Conservation (phyloP, 2,888 invertebrate species). For the Electrophaes corylata region DNA sequence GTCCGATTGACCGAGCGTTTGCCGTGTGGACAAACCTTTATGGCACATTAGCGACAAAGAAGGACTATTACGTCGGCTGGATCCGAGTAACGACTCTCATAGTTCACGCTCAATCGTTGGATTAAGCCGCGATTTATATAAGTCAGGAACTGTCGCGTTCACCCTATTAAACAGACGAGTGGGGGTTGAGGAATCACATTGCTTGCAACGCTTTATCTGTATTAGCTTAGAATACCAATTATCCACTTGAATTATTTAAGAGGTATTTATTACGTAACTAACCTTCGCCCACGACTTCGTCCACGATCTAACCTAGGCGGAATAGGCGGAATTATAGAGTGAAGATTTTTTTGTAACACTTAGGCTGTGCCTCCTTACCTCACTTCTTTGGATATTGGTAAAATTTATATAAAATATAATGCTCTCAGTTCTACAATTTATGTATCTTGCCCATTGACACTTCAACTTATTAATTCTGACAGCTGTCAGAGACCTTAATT, state of each 20-base stretch:
- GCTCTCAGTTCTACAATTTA: no score
- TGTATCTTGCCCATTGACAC: no score
- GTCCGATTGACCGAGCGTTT: conserved; percentile 42
- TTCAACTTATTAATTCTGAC: no score
- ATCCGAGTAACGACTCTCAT: conserved; percentile 70
- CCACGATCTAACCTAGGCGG: no score
- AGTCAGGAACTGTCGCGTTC: conserved; percentile 64
- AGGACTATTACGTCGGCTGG: conserved; percentile 67
- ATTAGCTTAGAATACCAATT: not conserved
- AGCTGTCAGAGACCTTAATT: no score
- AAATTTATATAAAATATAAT: no score
- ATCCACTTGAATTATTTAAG: not conserved
- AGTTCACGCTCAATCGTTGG: conserved; percentile 77
- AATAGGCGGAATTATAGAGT: no score
- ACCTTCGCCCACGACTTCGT: no score
- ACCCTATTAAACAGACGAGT: conserved; percentile 60
- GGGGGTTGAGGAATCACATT: conserved; percentile 53
- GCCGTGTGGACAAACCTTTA: conserved; percentile 59
- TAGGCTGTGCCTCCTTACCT: no score
- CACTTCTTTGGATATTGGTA: no score
- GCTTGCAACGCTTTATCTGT: conserved; percentile 54
- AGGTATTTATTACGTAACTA: no score
- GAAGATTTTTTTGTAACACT: no score
- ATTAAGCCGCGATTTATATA: conserved; percentile 73
- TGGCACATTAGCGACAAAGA: conserved; percentile 74